These are phyloP conservation scores for Camelus dromedarius DNA, from an alignment of 2,113 vertebrate species.

Conservation along the genomic window DNA sequence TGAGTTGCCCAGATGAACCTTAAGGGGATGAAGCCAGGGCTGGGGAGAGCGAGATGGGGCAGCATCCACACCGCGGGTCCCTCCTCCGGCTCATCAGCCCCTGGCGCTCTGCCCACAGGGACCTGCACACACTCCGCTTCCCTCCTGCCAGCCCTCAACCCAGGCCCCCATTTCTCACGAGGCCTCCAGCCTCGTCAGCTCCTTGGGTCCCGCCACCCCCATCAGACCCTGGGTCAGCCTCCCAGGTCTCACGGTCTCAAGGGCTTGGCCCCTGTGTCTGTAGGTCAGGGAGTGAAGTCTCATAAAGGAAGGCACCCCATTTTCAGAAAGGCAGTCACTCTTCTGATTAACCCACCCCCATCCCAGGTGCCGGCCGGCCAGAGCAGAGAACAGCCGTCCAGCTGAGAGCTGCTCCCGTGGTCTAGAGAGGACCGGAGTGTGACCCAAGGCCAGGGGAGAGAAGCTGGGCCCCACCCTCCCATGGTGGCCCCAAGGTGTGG, in stretches of 20 bases:
- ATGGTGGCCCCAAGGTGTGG: background rate
- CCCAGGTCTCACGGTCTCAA: background rate
- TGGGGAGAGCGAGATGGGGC: fast-evolving
- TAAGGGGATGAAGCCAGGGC: background rate
- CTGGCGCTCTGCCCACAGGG: background rate
- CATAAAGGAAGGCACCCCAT: background rate
- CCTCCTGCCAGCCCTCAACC: background rate
- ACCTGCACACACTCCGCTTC: background rate
- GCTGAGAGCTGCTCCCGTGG: background rate
- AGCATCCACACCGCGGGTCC: background rate
- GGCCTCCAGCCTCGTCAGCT: background rate
- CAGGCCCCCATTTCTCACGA: background rate
- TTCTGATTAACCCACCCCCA: background rate
- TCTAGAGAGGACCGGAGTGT: background rate
- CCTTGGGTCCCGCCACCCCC: background rate
- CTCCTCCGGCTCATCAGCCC: background rate
- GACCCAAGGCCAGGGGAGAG: background rate
- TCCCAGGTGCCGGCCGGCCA: fast-evolving
- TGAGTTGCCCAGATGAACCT: background rate
- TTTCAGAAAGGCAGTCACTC: background rate
- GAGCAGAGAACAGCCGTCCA: too few relatives aligned
- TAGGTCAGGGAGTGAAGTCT: fast-evolving
- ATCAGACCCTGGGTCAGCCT: background rate
- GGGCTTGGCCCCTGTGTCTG: background rate
- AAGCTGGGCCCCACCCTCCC: background rate